Evolutionary conservation across 2,113 vertebrate genomes (phyloP).

Genomic region (Ceuthmochares aereus): DNA sequence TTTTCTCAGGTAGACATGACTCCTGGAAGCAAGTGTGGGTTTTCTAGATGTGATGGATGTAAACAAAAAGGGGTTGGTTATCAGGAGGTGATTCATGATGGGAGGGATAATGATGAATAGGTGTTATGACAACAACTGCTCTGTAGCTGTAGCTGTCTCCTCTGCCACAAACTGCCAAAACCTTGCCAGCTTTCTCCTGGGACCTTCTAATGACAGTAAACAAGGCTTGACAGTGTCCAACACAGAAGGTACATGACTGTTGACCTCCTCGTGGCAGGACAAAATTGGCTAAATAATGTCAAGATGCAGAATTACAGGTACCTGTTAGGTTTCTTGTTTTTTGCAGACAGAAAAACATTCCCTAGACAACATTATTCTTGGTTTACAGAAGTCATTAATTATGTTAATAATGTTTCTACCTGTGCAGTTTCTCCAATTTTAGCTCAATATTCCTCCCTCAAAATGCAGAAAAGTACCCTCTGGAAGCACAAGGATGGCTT

Average conservation of each 20-base stretch:
- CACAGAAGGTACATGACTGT: constrained; percentile 17
- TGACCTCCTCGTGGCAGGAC: constrained; percentile 42
- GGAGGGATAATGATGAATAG: constrained; percentile 67
- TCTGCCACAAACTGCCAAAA: constrained; percentile 58
- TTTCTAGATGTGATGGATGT: constrained; percentile 35
- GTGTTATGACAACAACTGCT: constrained; percentile 69
- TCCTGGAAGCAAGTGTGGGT: background rate
- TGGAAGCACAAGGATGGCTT: background rate
- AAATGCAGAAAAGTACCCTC: background rate
- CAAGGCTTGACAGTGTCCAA: constrained; percentile 45
- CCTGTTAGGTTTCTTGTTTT: constrained; percentile 9
- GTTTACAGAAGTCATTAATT: constrained; percentile 51
- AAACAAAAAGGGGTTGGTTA: constrained; percentile 51
- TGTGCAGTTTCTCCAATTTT: constrained; percentile 26
- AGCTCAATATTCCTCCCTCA: background rate
- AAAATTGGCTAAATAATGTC: constrained; percentile 43
- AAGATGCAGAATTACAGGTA: background rate
- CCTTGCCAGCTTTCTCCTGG: constrained; percentile 47
- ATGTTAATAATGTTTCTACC: constrained; percentile 40
- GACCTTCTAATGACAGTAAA: constrained; percentile 53
- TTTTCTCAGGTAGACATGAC: constrained; percentile 45
- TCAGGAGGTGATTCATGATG: constrained; percentile 53
- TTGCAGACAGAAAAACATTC: constrained; percentile 13
- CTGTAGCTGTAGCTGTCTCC: constrained; percentile 62
- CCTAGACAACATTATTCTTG: constrained; percentile 20